Evolutionary conservation across 1,140 invertebrate species (phyloP), one percentile per base, ranked within the genome.

Genomic region (Bombus confusus): DNA sequence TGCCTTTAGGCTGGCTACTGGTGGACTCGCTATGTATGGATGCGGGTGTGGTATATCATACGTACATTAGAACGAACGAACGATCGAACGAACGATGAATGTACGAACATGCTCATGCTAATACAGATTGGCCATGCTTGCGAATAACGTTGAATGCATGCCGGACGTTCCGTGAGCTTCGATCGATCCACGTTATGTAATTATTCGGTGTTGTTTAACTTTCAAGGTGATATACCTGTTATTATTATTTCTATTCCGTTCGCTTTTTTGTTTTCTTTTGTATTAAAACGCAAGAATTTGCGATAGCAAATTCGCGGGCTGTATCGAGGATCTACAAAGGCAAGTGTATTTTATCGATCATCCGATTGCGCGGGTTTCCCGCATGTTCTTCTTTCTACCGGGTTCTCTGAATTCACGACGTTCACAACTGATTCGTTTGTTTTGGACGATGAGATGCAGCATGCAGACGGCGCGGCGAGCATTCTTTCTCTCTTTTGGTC

Each of bases 101-200:
- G 80, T 88, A 90, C 86, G 83, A 90, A 92, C 94, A 95, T 95
- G 94, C 94, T 95, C 94, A 95, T 95, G 94, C 94, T 87, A 76
- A 88, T 91, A 90, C 89, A 87, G 76, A 87, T 85, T 90, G 92
- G 91, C 90, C 94, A 94, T 94, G 94, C 94, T 94, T 90, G 90
- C 87, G 69, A 73, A 82, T 90, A 86, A 90, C 77, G 86, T 87
- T 83, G 86, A 64, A 90, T 91, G 83, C 92, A 92, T 92, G 93
- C 92, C 92, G 86, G 86, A 89, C 64, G 62, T 80, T 90, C 73
- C 78, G 86, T 75, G 81, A 84, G 85, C 66, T 82, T 86, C 66
- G 62, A 74, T 86, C 62, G 66, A 74, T 81, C 73, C 86, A 87
- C 68, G 77, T 79, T 37, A 73, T 77, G 64, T 82, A 66, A 79